Percentiles rank a stretch among this genome's conserved stretches.
Evolutionary conservation across 2,113 vertebrate genomes (phyloP).

Genomic region (Tyto alba): DNA sequence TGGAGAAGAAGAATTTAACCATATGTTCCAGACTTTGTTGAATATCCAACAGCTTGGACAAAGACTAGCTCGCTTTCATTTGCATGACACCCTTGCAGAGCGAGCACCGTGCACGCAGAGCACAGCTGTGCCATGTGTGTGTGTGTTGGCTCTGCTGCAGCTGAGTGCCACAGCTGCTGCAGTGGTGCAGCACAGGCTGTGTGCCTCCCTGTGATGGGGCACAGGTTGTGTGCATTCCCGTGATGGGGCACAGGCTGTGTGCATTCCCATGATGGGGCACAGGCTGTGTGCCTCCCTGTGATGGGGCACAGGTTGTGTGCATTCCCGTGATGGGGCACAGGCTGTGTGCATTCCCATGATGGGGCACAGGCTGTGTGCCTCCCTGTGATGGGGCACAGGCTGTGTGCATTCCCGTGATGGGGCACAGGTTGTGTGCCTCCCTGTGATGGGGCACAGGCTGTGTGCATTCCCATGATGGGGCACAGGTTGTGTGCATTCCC

Average conservation of each 20-base stretch:
- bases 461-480: too few species aligned
- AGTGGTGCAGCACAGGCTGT: neutral
- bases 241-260: neutral
- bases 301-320: neutral
- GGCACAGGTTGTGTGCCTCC: neutral
- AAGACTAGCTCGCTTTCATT: neutral
- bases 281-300: neutral
- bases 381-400: too few species aligned
- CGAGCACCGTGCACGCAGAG: accelerated
- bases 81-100: neutral
- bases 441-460: neutral
- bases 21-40: neutral
- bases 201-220: too few species aligned
- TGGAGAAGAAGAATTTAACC: neutral
- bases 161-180: neutral
- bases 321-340: too few species aligned
- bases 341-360: too few species aligned
- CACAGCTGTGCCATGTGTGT: accelerated
- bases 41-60: neutral
- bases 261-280: too few species aligned
- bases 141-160: accelerated
- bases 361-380: neutral
- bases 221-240: neutral
- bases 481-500: neutral
- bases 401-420: too few species aligned